phyloP scores from a whole-genome alignment of 2,113 vertebrate species.

The Petaurus breviceps region DNA sequence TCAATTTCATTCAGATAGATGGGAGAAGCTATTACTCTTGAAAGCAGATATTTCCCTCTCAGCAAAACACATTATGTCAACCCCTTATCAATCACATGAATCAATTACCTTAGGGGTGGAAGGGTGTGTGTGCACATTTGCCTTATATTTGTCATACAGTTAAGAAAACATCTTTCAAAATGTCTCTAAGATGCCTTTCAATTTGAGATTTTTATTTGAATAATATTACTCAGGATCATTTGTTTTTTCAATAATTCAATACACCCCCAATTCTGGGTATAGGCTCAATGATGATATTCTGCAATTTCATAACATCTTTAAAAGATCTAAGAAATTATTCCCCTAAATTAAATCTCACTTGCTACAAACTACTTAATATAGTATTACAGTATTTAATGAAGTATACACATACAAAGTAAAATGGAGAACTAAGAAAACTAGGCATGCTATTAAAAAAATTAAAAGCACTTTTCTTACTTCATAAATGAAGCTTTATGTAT shows the following conservation, averaged over 20 bases:
- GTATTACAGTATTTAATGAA: neutral
- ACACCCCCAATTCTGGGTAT: neutral
- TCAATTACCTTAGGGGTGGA: constrained; percentile 38
- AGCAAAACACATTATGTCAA: constrained; percentile 18
- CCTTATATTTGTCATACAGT: constrained; percentile 13
- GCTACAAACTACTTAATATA: neutral
- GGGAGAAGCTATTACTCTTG: constrained; percentile 14
- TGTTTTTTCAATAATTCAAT: neutral
- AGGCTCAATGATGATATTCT: neutral
- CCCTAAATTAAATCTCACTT: neutral
- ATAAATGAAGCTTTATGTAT: no score
- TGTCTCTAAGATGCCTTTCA: neutral
- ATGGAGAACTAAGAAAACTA: neutral
- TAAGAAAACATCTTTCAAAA: constrained; percentile 40
- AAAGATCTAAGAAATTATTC: constrained; percentile 30
- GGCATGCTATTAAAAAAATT: constrained; percentile 22
- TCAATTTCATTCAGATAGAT: constrained; percentile 24
- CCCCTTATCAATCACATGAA: constrained; percentile 40
- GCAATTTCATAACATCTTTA: constrained; percentile 33
- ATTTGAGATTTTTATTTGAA: neutral
- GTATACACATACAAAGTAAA: neutral
- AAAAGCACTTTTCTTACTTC: no score
- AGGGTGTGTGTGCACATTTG: constrained; percentile 17
- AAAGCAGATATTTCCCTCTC: constrained; percentile 52
- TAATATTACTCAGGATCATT: neutral